Conservation (phyloP, 2,113 vertebrate genomes). For the Ardeotis arabs region DNA sequence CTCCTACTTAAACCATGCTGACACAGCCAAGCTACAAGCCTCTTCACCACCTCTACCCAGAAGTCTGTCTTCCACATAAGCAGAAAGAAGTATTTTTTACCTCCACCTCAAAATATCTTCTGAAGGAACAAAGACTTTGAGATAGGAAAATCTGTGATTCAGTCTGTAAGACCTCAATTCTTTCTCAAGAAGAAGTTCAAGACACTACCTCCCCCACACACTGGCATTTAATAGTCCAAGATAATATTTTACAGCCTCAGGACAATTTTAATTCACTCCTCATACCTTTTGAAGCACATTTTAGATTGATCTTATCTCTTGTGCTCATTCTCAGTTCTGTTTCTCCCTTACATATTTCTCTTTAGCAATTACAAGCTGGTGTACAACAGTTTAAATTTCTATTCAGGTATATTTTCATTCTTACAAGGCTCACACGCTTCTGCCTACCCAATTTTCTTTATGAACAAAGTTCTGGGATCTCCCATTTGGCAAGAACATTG, state of each 20-base stretch:
- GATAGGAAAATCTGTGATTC: background rate
- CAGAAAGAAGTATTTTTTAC: background rate
- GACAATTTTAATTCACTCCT: background rate
- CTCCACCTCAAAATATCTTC: background rate
- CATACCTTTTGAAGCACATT: background rate
- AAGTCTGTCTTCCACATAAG: slow-evolving; percentile 30
- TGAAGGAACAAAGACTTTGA: background rate
- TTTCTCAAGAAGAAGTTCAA: background rate
- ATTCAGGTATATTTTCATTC: background rate
- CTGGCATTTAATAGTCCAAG: background rate
- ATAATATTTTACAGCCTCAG: background rate
- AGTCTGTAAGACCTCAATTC: background rate
- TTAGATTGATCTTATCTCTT: background rate
- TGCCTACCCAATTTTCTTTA: background rate
- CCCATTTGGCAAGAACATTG: background rate
- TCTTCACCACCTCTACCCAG: slow-evolving; percentile 25
- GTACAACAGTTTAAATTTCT: background rate
- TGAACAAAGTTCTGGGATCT: background rate
- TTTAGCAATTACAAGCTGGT: background rate
- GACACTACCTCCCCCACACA: background rate
- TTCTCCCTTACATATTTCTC: background rate
- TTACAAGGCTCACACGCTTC: background rate
- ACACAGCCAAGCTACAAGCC: slow-evolving; percentile 26
- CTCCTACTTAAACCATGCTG: background rate
- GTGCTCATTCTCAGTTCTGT: background rate